phyloP scores from a whole-genome alignment of 2,113 vertebrate species.

The Brienomyrus longianalis region DNA sequence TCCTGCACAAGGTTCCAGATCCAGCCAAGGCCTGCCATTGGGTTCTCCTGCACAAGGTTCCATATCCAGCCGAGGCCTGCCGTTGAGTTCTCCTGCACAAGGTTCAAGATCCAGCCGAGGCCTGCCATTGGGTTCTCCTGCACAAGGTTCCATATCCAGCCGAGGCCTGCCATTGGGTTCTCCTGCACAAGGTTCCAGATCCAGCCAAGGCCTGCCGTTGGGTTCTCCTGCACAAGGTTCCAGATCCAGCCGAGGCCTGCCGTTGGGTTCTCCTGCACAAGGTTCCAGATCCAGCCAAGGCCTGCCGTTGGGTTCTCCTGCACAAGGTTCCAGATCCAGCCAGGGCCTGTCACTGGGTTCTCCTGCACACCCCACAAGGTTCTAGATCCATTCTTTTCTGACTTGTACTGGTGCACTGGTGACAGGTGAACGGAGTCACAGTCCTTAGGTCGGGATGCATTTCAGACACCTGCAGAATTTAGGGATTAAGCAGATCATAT shows the following conservation, averaged over 20 bases:
- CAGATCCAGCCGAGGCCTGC: neutral
- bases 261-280: neutral
- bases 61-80: too few species aligned
- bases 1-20: neutral
- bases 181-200: neutral
- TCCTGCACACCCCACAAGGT: neutral
- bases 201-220: neutral
- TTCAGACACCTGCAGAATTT: neutral
- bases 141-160: neutral
- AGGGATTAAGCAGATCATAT: neutral
- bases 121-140: too few species aligned
- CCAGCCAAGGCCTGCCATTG: fast-evolving
- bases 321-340: neutral
- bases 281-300: neutral
- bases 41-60: neutral
- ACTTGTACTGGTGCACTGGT: neutral
- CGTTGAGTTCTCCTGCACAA: too few species aligned
- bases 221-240: neutral
- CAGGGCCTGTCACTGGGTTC: too few species aligned
- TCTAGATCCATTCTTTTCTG: neutral
- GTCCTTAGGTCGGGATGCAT: neutral
- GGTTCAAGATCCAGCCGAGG: neutral
- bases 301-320: neutral
- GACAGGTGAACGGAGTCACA: neutral
- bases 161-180: neutral